Evolutionary conservation across 2,113 vertebrate genomes (phyloP).

Genomic region (Myocastor coypus): DNA sequence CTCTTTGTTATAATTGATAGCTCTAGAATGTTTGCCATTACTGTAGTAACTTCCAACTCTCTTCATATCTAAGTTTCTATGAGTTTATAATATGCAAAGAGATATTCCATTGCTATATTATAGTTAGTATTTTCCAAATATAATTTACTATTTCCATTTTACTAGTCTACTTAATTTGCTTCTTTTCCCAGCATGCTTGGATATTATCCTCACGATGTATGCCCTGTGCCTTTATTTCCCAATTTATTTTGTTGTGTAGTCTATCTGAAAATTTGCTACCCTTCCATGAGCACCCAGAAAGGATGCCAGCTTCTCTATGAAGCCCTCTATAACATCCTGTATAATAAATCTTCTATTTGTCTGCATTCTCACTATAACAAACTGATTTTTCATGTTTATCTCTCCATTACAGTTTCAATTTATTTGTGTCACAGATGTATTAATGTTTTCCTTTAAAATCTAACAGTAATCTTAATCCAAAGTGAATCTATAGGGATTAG

Average conservation of each 20-base stretch:
- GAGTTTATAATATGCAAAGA: not conserved
- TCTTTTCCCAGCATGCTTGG: not conserved
- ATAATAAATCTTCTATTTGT: slow-evolving; percentile 33
- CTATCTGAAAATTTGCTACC: slow-evolving; percentile 26
- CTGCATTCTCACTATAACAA: slow-evolving; percentile 2
- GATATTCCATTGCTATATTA: not conserved
- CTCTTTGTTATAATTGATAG: not conserved
- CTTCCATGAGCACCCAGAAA: not conserved
- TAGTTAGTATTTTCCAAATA: slow-evolving; percentile 49
- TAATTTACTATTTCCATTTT: not conserved
- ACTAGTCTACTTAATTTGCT: not conserved
- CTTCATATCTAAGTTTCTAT: not conserved
- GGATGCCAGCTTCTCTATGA: not conserved
- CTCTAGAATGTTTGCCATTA: not conserved
- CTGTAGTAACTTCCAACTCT: not conserved
- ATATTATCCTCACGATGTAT: not conserved
- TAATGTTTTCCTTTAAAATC: not conserved
- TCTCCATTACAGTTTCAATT: slow-evolving; percentile 37
- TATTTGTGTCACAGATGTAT: slow-evolving; percentile 9
- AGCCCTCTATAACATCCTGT: not conserved
- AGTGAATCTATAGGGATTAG: slow-evolving; percentile 16
- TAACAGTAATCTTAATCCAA: not conserved
- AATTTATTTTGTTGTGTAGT: slow-evolving; percentile 29
- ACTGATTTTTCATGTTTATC: slow-evolving; percentile 58
- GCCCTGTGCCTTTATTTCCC: not conserved